Conservation (phyloP, 35 echinoderm and acorn worm species). For the Eucidaris tribuloides region DNA sequence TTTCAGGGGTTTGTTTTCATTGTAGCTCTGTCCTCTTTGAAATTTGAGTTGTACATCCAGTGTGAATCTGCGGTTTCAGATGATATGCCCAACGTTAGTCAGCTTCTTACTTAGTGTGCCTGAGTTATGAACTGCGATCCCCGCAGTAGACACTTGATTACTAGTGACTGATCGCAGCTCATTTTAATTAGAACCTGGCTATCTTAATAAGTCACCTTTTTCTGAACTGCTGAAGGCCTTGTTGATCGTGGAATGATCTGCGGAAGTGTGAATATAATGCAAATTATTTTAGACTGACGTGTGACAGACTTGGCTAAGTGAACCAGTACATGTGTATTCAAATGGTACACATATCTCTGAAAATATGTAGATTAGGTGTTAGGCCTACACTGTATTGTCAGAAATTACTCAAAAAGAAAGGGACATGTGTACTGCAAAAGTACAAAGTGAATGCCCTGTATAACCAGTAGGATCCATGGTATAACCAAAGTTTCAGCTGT, state of each 20-base stretch:
- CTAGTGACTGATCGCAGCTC: conserved; percentile 17
- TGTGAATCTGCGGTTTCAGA: neutral
- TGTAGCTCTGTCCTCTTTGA: neutral
- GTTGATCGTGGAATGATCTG: neutral
- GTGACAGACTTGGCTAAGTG: neutral
- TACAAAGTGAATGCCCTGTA: too few relatives aligned
- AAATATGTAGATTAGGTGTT: neutral
- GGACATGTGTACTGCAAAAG: too few relatives aligned
- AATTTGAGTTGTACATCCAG: neutral
- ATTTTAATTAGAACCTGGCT: conserved; percentile 23
- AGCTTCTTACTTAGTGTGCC: neutral
- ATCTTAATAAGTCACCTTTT: conserved; percentile 27
- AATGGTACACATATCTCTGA: neutral
- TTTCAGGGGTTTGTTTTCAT: neutral
- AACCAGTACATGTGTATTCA: neutral
- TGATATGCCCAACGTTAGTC: neutral
- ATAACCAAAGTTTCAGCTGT: too few relatives aligned
- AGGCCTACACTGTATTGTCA: neutral
- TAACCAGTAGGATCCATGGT: too few relatives aligned
- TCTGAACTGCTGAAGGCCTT: neutral
- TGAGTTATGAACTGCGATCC: neutral
- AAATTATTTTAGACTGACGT: neutral
- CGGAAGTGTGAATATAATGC: neutral
- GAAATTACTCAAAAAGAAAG: neutral
- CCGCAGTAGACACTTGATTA: neutral